Evolutionary conservation across 53 echinoderm and acorn worm species (phyloP).

Genomic region (Zoroaster sp.): DNA sequence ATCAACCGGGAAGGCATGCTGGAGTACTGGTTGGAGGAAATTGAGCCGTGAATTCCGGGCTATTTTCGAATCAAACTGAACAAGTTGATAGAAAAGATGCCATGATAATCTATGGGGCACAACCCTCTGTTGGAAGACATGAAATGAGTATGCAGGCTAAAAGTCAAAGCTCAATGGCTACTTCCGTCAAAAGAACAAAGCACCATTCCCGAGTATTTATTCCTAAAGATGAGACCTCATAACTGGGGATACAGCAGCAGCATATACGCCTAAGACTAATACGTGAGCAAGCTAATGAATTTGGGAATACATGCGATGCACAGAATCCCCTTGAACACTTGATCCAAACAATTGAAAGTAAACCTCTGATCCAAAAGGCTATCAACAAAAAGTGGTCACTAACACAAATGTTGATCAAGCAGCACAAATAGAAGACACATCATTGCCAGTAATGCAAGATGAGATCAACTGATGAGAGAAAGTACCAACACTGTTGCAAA

Average conservation of each 20-base stretch:
- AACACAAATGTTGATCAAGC: slow-evolving; percentile 23
- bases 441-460: slow-evolving; percentile 1
- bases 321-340: slow-evolving; percentile 59
- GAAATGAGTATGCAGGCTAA: slow-evolving; percentile 28
- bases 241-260: background rate
- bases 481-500: background rate
- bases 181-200: slow-evolving; percentile 55
- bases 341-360: slow-evolving; percentile 42
- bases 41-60: slow-evolving; percentile 57
- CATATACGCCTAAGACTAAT: too few relatives aligned
- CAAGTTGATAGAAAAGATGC: slow-evolving; percentile 46
- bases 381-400: slow-evolving; percentile 35
- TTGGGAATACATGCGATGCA: slow-evolving; percentile 36
- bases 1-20: slow-evolving; percentile 42
- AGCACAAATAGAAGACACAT: slow-evolving; percentile 22
- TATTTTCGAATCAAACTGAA: slow-evolving; percentile 40
- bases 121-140: slow-evolving; percentile 43
- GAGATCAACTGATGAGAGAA: background rate
- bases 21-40: slow-evolving; percentile 57
- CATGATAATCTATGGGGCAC: slow-evolving; percentile 63
- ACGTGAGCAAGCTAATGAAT: too few relatives aligned
- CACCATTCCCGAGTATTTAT: slow-evolving; percentile 57
- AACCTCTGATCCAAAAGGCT: slow-evolving; percentile 17
- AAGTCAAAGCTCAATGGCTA: slow-evolving; percentile 47
- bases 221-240: slow-evolving; percentile 26